Percentiles rank a stretch among this genome's conserved stretches.
Conservation (phyloP, 2,888 invertebrate genomes). For the Aquatica leii region DNA sequence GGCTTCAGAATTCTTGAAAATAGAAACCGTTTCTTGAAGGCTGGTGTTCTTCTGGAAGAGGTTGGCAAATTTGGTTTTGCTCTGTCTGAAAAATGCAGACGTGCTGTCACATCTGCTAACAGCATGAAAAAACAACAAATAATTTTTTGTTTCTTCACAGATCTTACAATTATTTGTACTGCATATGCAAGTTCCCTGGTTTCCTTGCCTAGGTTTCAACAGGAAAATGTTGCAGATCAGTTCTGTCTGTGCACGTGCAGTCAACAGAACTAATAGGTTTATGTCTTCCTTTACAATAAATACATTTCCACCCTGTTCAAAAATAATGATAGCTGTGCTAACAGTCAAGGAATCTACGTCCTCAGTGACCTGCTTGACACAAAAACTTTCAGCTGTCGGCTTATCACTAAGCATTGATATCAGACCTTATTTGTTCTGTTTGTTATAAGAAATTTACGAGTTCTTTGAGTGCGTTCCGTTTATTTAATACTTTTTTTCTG, state of each 20-base stretch:
- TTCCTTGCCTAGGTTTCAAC: constrained; percentile 1
- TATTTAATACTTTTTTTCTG: no score
- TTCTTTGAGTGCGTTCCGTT: no score
- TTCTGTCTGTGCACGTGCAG: neutral
- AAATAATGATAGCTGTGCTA: neutral
- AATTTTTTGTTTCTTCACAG: neutral
- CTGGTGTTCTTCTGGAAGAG: neutral
- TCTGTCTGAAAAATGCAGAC: constrained; percentile 1
- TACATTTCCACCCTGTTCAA: no score
- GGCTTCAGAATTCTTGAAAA: neutral
- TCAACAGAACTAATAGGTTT: constrained; percentile 3
- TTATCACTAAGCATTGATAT: neutral
- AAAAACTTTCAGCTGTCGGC: no score
- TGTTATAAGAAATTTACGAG: no score
- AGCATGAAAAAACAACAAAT: no score
- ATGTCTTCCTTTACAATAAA: constrained; percentile 6
- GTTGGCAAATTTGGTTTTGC: neutral
- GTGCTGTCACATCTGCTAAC: constrained; percentile 2
- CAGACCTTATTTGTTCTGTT: no score
- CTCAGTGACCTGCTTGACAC: neutral
- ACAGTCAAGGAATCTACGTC: neutral
- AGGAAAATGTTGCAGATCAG: neutral
- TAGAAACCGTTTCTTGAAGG: no score
- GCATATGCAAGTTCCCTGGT: neutral
- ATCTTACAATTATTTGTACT: neutral